Evolutionary conservation across 2,888 invertebrate species (phyloP).

Genomic region (Dorcus parallelipipedus): DNA sequence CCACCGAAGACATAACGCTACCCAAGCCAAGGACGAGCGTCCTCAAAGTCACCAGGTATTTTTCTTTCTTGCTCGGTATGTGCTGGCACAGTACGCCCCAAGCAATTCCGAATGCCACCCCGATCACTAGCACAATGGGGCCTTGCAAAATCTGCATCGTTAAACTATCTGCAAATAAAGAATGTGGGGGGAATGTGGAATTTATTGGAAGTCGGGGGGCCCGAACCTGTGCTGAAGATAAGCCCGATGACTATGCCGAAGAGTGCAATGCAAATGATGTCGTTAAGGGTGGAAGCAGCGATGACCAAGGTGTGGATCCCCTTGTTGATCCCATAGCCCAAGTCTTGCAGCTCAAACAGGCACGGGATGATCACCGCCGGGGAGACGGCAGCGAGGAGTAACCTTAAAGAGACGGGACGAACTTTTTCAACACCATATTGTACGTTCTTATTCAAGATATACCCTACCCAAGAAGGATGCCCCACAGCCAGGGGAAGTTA

Average conservation of each 20-base stretch:
- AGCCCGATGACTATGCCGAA: constrained; percentile 67
- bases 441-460: constrained; percentile 18
- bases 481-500: constrained; percentile 62
- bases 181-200: background rate
- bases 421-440: constrained; percentile 32
- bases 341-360: constrained; percentile 60
- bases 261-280: constrained; percentile 70
- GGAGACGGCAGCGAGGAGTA: constrained; percentile 65
- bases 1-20: constrained; percentile 62
- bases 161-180: constrained; percentile 44
- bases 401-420: constrained; percentile 43
- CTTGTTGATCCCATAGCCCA: constrained; percentile 65
- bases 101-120: constrained; percentile 58
- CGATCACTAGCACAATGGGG: constrained; percentile 59
- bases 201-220: background rate
- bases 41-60: constrained; percentile 49
- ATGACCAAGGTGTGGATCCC: constrained; percentile 73
- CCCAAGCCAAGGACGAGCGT: constrained; percentile 58
- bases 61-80: constrained; percentile 55
- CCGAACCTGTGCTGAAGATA: constrained; percentile 59
- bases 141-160: constrained; percentile 54
- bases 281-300: constrained; percentile 70
- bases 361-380: constrained; percentile 73
- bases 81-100: constrained; percentile 61
- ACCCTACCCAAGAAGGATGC: constrained; percentile 52